Evolutionary conservation across 2,888 invertebrate genomes (phyloP).

Genomic region (Spodoptera picta): DNA sequence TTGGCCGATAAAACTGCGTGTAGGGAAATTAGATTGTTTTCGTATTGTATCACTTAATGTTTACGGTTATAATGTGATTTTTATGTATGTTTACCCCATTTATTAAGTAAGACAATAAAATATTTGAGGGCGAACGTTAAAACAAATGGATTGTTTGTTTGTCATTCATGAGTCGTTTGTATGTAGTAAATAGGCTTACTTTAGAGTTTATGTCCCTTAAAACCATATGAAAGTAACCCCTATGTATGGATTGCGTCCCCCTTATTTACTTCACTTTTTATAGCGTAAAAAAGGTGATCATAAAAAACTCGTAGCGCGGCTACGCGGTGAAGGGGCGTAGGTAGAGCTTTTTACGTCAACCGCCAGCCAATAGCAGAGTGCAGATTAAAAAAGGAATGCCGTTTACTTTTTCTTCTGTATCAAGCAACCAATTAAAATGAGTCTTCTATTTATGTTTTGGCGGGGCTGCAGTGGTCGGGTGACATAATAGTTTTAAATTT

Average conservation of each 20-base stretch:
- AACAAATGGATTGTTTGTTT: slow-evolving; percentile 50
- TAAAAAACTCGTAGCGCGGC: slow-evolving; percentile 67
- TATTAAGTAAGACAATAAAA: slow-evolving; percentile 58
- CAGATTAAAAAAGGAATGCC: slow-evolving; percentile 77
- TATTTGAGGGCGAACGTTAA: slow-evolving; percentile 44
- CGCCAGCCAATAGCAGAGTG: slow-evolving; percentile 73
- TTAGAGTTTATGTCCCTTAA: background rate
- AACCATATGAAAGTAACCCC: slow-evolving; percentile 1
- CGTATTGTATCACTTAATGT: slow-evolving; percentile 65
- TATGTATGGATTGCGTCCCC: slow-evolving; percentile 35
- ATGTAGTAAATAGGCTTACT: background rate
- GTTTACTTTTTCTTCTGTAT: slow-evolving; percentile 66
- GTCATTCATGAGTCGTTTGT: slow-evolving; percentile 36
- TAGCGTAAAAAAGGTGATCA: slow-evolving; percentile 58
- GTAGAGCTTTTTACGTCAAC: slow-evolving; percentile 77
- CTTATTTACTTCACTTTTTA: slow-evolving; percentile 47
- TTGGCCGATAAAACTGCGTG: slow-evolving; percentile 74
- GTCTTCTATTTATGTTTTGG: slow-evolving; percentile 49
- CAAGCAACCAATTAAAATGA: slow-evolving; percentile 64
- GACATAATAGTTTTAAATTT: background rate
- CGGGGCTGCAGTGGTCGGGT: slow-evolving; percentile 7
- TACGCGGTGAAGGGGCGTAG: slow-evolving; percentile 74
- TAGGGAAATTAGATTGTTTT: slow-evolving; percentile 81
- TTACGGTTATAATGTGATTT: slow-evolving; percentile 72
- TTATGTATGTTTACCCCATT: slow-evolving; percentile 73